Evolutionary conservation across 2,797 vertebrate genomes (phyloP), one percentile per base, ranked within the genome.

Genomic region (Pseudochaenichthys georgianus): DNA sequence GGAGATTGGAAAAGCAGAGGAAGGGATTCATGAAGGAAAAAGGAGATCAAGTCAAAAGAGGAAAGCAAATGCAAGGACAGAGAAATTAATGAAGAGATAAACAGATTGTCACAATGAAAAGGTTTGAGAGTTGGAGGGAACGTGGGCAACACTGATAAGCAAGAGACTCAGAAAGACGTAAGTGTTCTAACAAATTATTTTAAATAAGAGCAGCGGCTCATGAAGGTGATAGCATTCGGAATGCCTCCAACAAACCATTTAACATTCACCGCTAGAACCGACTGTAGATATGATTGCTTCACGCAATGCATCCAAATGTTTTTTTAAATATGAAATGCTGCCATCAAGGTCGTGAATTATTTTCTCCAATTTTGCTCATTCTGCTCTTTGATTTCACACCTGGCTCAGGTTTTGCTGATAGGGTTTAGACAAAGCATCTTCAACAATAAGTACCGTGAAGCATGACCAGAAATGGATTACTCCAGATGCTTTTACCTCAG

Each of bases 271-370:
- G 57, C 63, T 73, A 60, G 65, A 88, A 73, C 43, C 62, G 38
- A 67, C 75, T 87, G 71, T 43, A 81, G 78, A 85, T 87, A 75
- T 69, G 77, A 78, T 81, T 78, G 70, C 89, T 70, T 80, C 64
- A 68, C 69, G 64, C 73, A 77, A 63, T 78, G 76, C 77, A 90
- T 90, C 84, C 82, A 88, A 88, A 91, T 89, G 55, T 73, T 79
- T 65, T 68, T 71, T 75, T 78, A 77, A 83, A 82, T 77, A 48
- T 79, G 58, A 84, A 77, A 45, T 47, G 50, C 12, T 3, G 16
- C 42, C 23, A 13, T 80, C 60, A 79, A 60, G 52, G 54, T 75
- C n/a, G 13, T 69, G 57, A 78, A 73, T 84, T 64, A 80, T 77
- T 83, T 80, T 28, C 48, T 70, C 45, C 54, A 52, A n/a, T 77